These are phyloP conservation scores for Ceratothoa steindachneri DNA, from an alignment of 2,888 invertebrate species.

Conservation along the genomic window DNA sequence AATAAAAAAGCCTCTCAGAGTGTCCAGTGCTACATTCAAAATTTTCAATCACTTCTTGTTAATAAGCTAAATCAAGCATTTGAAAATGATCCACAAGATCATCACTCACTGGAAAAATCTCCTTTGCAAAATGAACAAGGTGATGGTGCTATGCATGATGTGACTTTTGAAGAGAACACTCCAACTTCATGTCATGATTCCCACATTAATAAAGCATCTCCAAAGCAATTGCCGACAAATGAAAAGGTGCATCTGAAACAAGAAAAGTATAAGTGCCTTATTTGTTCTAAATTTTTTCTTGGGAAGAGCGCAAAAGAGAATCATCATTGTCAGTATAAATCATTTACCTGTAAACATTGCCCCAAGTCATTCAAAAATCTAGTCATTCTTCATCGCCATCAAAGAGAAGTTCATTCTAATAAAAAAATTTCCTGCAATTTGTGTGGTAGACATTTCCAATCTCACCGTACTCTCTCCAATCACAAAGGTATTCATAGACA, in stretches of 20 bases:
- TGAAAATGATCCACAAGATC: not conserved
- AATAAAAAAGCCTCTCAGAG: not conserved
- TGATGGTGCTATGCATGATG: no score
- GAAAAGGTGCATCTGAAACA: not conserved
- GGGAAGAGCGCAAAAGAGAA: not conserved
- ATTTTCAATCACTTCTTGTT: conserved; percentile 37
- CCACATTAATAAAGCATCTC: no score
- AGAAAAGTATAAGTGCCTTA: not conserved
- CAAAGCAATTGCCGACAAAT: no score
- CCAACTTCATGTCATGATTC: no score
- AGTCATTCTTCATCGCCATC: conserved; percentile 20
- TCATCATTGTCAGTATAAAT: not conserved
- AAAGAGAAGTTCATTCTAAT: conserved; percentile 32
- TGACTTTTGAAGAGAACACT: no score
- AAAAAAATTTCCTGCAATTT: conserved; percentile 23
- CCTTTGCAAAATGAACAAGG: no score
- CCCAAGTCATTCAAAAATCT: conserved; percentile 23
- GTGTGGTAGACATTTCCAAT: conserved; percentile 28
- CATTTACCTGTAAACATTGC: not conserved
- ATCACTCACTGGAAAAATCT: no score
- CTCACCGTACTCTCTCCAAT: conserved; percentile 25
- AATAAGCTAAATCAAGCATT: conserved; percentile 34
- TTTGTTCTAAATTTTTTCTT: not conserved
- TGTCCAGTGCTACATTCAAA: conserved; percentile 36
- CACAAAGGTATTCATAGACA: conserved; percentile 30